A percentile compares a stretch with the other conserved stretches of the same genome.
Evolutionary conservation across 2,888 invertebrate species (phyloP).

Genomic region (Oscheius sp.): DNA sequence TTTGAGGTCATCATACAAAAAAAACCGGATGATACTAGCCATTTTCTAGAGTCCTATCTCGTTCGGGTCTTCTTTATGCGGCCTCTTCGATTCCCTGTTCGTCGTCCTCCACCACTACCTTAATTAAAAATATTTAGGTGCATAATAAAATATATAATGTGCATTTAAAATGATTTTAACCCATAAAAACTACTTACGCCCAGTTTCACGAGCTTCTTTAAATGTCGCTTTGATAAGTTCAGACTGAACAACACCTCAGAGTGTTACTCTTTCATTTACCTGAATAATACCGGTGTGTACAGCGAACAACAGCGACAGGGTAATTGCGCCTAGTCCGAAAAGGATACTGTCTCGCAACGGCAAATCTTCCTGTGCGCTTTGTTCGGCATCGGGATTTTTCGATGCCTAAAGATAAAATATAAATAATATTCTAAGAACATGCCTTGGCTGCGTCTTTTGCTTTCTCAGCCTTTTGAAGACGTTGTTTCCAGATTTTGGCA

Average conservation of each 20-base stretch:
- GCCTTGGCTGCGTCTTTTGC: slow-evolving; percentile 36
- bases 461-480: slow-evolving; percentile 60
- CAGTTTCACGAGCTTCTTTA: not conserved
- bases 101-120: slow-evolving; percentile 41
- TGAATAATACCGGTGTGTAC: slow-evolving; percentile 70
- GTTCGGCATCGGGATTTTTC: slow-evolving; percentile 34
- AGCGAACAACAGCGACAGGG: slow-evolving; percentile 68
- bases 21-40: no score
- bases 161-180: not conserved
- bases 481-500: slow-evolving; percentile 54
- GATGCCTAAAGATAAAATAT: not conserved
- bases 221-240: slow-evolving; percentile 24
- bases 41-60: slow-evolving; percentile 1
- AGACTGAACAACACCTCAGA: not conserved
- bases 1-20: no score
- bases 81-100: slow-evolving; percentile 29
- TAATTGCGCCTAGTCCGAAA: slow-evolving; percentile 65
- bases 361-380: slow-evolving; percentile 46
- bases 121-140: not conserved
- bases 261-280: slow-evolving; percentile 31
- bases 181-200: slow-evolving; percentile 4
- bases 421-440: not conserved
- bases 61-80: slow-evolving; percentile 15
- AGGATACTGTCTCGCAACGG: slow-evolving; percentile 60
- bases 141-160: slow-evolving; percentile 8